Evolutionary conservation across 2,797 vertebrate species (phyloP), one percentile per base, ranked within the genome.

Genomic region (Lerista edwardsae): DNA sequence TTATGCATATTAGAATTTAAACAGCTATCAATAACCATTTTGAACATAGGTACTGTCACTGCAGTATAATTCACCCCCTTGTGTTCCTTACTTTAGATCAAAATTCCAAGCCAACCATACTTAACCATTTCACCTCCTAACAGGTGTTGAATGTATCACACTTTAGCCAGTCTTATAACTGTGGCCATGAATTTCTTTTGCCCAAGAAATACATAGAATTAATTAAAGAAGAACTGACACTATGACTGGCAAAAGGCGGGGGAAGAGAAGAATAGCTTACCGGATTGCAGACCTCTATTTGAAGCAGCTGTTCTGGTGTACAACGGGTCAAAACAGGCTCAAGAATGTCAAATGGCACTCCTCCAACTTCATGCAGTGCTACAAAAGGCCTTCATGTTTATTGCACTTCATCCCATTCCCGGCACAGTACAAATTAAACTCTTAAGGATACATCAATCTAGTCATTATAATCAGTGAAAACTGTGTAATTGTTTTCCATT

Each of bases 301-400:
- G 96, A 31, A 96, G 94, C 89, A 98, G 96, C 90, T 98, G 98
- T 82, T 98, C 95, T 25, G 98, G 95, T 34, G 97, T 98, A 89
- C 98, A 98, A 83, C 96, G 95, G 89, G 97, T 95, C 94, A 99
- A 91, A 82, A 98, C 98, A 1, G 98, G 98, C 93, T 98, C 97
- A 29, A 99, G 95, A 92, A 98, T 97, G 87, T 98, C 97, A 96
- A 97, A 98, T 0, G 98, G 97, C 84, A 98, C 97, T 27, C 96
- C 97, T 25, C 97, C 97, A 57, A 98, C 97, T 93, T 98, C 97
- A 93, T 96, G 96, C 7, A 99, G 96, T n/a, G 95, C 98, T 99
- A 91, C 44, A 83, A 92, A 91, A 91, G 9, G 31, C 36, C 64
- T 36, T 34, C 64, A 55, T 3, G n/a, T 39, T 10, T 68, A 27